Conservation (phyloP, 2,797 vertebrate genomes). For the Ispidina picta region DNA sequence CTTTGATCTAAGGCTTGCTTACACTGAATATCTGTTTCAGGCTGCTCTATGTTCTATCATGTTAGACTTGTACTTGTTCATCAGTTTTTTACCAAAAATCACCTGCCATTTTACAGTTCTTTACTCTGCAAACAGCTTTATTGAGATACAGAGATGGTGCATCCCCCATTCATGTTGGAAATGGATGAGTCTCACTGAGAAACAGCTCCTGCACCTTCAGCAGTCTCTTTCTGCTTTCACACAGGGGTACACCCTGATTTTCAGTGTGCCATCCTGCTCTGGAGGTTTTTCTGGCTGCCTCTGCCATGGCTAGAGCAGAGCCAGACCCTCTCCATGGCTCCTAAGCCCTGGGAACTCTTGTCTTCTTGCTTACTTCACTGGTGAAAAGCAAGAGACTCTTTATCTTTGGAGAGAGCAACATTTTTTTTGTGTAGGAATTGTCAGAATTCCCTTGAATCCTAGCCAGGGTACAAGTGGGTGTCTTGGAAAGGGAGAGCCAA, state of each 20-base stretch:
- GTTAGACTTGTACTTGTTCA: background rate
- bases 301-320: background rate
- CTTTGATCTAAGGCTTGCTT: background rate
- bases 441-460: background rate
- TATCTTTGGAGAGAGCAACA: background rate
- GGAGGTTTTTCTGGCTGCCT: background rate
- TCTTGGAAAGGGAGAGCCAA: background rate
- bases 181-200: background rate
- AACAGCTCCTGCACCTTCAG: background rate
- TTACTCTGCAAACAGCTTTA: background rate
- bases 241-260: background rate
- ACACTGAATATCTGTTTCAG: background rate
- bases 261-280: background rate
- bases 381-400: background rate
- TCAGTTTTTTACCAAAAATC: background rate
- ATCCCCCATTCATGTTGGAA: fast-evolving
- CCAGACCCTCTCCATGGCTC: fast-evolving
- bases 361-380: background rate
- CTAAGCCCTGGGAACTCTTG: background rate
- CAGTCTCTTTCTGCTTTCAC: background rate
- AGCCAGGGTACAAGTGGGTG: background rate
- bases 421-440: background rate
- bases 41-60: background rate
- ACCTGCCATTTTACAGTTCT: background rate
- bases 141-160: background rate